phyloP scores from a whole-genome alignment of 2,888 invertebrate genomes.

The Acrobasis suavella region DNA sequence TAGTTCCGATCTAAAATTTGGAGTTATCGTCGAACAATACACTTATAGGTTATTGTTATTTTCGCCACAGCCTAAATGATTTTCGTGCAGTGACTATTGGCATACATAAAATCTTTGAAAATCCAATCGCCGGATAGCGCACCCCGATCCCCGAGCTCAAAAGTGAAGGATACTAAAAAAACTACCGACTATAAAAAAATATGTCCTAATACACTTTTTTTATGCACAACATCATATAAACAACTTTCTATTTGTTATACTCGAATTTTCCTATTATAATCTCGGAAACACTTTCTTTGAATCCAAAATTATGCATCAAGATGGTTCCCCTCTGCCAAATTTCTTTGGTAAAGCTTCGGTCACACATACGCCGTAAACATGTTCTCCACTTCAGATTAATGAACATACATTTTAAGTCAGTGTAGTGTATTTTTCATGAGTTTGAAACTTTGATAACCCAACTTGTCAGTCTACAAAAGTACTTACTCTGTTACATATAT shows the following conservation, averaged over 20 bases:
- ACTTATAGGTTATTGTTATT: too few relatives aligned
- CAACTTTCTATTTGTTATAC: conserved; percentile 22
- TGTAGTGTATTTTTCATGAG: too few relatives aligned
- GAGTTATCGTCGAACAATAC: too few relatives aligned
- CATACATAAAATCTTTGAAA: not conserved
- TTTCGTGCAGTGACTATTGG: too few relatives aligned
- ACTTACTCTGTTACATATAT: too few relatives aligned
- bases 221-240: conserved; percentile 2
- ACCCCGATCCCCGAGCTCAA: not conserved
- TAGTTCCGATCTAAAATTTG: too few relatives aligned
- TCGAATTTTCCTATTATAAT: conserved; percentile 20
- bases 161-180: not conserved
- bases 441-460: too few relatives aligned
- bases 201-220: not conserved
- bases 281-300: conserved; percentile 18
- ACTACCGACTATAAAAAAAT: too few relatives aligned
- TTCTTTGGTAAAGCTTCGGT: not conserved
- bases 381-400: not conserved
- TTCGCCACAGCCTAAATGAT: too few relatives aligned
- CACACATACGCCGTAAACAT: not conserved
- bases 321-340: conserved; percentile 22
- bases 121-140: too few relatives aligned
- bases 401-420: too few relatives aligned
- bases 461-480: too few relatives aligned
- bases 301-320: conserved; percentile 20